Percentiles rank a stretch among this genome's conserved stretches.
phyloP scores from a whole-genome alignment of 2,888 invertebrate species.

The Cheilosia urbana region DNA sequence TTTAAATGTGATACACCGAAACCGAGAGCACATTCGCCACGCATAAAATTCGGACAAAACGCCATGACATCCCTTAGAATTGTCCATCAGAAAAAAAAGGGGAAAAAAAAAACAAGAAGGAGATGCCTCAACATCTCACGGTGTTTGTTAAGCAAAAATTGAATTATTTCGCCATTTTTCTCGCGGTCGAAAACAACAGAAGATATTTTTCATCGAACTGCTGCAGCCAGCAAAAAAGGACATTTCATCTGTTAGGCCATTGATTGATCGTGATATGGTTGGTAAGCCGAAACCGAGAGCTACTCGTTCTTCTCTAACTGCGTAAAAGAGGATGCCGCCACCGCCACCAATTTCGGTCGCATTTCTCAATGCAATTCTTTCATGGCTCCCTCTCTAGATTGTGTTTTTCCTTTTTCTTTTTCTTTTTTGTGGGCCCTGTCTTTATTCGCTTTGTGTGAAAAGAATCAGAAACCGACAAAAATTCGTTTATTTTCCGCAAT shows the following conservation, averaged over 20 bases:
- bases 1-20: conserved; percentile 64
- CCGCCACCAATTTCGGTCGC: conserved; percentile 77
- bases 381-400: conserved; percentile 23
- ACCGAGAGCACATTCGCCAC: conserved; percentile 1
- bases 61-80: conserved; percentile 25
- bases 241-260: conserved; percentile 76
- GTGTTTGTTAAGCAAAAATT: conserved; percentile 50
- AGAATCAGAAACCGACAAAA: conserved; percentile 52
- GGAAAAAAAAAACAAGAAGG: not conserved
- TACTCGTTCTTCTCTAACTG: conserved; percentile 6
- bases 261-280: conserved; percentile 78
- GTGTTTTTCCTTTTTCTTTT: conserved; percentile 24
- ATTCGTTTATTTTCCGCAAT: conserved; percentile 74
- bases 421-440: not conserved
- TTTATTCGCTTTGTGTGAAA: conserved; percentile 13
- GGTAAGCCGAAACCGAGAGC: conserved; percentile 68
- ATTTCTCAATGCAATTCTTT: conserved; percentile 73
- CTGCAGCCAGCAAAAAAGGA: conserved; percentile 56
- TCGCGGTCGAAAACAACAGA: conserved; percentile 30
- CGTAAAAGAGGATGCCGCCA: conserved; percentile 71
- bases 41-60: conserved; percentile 22
- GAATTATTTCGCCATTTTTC: conserved; percentile 58
- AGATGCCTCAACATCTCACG: not conserved
- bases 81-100: conserved; percentile 25
- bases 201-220: conserved; percentile 57